Evolutionary conservation across 2,888 invertebrate genomes (phyloP).

Genomic region (Cosmia pyralina): DNA sequence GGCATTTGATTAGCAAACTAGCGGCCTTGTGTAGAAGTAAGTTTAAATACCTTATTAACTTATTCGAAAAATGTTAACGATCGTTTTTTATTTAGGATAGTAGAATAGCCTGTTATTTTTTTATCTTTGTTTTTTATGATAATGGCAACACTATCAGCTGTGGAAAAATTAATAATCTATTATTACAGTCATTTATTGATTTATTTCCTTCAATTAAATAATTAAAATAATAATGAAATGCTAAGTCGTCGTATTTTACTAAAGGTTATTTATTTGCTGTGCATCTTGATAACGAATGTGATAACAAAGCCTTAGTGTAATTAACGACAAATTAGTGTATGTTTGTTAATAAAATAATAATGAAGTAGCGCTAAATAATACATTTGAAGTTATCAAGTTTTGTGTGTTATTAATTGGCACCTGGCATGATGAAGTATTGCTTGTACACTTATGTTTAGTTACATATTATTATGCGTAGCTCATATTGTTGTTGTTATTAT

Average conservation of each 20-base stretch:
- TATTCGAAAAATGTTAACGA: conserved; percentile 54
- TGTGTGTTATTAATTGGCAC: neutral
- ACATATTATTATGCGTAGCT: conserved; percentile 7
- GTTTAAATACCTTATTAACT: conserved; percentile 64
- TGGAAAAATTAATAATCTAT: neutral
- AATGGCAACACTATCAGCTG: conserved; percentile 49
- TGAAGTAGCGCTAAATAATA: neutral
- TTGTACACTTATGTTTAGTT: neutral
- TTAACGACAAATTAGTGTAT: neutral
- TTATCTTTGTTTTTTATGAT: conserved; percentile 32
- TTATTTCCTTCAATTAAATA: neutral
- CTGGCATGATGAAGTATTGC: neutral
- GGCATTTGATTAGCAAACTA: conserved; percentile 56
- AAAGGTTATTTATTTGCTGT: neutral
- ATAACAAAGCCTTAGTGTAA: neutral
- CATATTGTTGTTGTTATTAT: conserved; percentile 48
- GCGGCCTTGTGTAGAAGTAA: conserved; percentile 57
- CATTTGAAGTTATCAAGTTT: neutral
- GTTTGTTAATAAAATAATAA: neutral
- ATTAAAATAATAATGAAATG: neutral
- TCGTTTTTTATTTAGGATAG: conserved; percentile 39
- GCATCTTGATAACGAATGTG: neutral
- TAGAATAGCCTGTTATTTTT: conserved; percentile 44
- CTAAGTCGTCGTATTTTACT: neutral
- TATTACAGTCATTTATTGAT: neutral